Conservation (phyloP, 2,797 vertebrate species). For the Tragopan temminckii region DNA sequence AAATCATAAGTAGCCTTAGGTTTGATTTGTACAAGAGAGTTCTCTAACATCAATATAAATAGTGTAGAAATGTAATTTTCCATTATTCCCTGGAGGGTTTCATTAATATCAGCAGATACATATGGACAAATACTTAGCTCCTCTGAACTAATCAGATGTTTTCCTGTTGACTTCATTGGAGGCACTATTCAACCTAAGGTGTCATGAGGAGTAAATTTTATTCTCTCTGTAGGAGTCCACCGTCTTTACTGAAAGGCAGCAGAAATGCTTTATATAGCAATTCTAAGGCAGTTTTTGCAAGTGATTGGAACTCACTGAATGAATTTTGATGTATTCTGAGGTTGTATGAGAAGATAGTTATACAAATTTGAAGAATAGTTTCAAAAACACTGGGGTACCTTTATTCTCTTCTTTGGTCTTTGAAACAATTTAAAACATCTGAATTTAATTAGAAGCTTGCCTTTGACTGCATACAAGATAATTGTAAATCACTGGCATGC, state of each 20-base stretch:
- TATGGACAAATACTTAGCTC: not conserved
- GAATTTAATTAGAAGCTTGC: slow-evolving; percentile 8
- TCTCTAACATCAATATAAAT: not conserved
- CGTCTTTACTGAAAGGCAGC: not conserved
- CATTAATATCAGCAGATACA: not conserved
- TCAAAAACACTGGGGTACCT: fast-evolving
- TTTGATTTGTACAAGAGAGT: not conserved
- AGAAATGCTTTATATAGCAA: not conserved
- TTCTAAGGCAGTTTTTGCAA: not conserved
- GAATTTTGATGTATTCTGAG: not conserved
- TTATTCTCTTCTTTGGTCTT: not conserved
- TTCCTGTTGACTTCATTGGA: not conserved
- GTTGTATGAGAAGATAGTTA: not conserved
- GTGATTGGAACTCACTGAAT: not conserved
- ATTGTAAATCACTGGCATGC: slow-evolving; percentile 4
- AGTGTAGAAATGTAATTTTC: not conserved
- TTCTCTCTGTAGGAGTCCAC: not conserved
- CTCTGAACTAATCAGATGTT: not conserved
- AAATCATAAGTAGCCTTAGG: not conserved
- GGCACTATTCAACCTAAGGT: not conserved
- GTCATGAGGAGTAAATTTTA: not conserved
- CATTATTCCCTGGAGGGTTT: not conserved
- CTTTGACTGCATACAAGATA: not conserved
- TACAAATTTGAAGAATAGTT: not conserved
- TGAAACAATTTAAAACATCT: not conserved